Conservation (phyloP, 2,113 vertebrate species). For the Ariopsis seemanni region DNA sequence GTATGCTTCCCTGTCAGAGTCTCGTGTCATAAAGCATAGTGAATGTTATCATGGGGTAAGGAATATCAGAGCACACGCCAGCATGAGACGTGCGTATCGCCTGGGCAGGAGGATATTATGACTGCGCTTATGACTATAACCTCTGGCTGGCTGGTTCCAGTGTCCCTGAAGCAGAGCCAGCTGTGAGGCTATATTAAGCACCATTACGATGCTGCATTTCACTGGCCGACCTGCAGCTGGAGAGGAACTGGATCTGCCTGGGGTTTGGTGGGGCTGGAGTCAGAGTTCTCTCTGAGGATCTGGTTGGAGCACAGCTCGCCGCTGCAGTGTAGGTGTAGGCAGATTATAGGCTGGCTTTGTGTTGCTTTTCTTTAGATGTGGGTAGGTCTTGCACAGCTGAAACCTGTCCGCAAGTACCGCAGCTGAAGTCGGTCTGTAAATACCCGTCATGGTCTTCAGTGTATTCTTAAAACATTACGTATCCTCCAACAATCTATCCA, state of each 20-base stretch:
- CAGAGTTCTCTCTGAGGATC: constrained; percentile 35
- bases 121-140: constrained; percentile 41
- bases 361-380: constrained; percentile 39
- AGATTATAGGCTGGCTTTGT: constrained; percentile 48
- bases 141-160: constrained; percentile 33
- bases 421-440: constrained; percentile 38
- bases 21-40: constrained; percentile 21
- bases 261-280: constrained; percentile 38
- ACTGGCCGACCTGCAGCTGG: constrained; percentile 46
- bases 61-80: constrained; percentile 42
- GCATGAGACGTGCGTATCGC: constrained; percentile 29
- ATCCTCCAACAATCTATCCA: not conserved
- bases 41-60: constrained; percentile 24
- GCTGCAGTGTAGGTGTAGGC: constrained; percentile 49
- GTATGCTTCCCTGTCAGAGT: constrained; percentile 19
- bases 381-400: constrained; percentile 29
- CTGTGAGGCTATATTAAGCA: constrained; percentile 52
- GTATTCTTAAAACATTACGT: not conserved
- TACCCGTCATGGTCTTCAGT: not conserved
- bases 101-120: constrained; percentile 42
- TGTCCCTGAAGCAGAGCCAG: constrained; percentile 44
- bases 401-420: constrained; percentile 27
- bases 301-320: constrained; percentile 11
- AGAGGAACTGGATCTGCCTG: constrained; percentile 45
- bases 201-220: constrained; percentile 41